Conservation (phyloP, 2,888 invertebrate genomes). For the Furcula furcula region DNA sequence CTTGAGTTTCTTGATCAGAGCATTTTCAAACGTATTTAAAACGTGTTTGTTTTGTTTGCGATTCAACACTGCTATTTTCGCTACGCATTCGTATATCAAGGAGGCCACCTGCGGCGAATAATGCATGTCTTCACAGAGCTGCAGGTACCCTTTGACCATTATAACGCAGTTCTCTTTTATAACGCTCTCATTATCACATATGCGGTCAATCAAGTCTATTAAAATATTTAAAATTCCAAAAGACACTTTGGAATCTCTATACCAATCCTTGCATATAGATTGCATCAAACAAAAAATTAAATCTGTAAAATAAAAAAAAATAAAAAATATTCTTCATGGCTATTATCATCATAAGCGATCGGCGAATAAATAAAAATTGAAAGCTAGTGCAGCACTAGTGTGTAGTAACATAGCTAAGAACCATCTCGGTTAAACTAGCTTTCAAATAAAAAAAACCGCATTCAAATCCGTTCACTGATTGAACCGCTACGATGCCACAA, state of each 20-base stretch:
- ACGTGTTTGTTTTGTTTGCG: slow-evolving; percentile 33
- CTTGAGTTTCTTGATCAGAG: slow-evolving; percentile 48
- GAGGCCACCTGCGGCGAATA: slow-evolving; percentile 64
- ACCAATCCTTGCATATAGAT: slow-evolving; percentile 61
- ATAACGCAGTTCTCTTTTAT: slow-evolving; percentile 67
- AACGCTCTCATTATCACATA: slow-evolving; percentile 48
- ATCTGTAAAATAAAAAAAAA: slow-evolving; percentile 36
- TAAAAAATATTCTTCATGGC: too few species aligned
- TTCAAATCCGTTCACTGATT: too few species aligned
- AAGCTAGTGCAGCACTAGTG: too few species aligned
- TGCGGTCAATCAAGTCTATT: slow-evolving; percentile 48
- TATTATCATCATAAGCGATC: too few species aligned
- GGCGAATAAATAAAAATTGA: too few species aligned
- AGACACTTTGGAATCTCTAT: slow-evolving; percentile 57
- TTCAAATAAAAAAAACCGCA: too few species aligned
- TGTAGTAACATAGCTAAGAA: too few species aligned
- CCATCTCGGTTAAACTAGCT: too few species aligned
- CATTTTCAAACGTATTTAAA: slow-evolving; percentile 43
- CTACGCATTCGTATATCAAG: slow-evolving; percentile 65
- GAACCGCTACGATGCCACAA: too few species aligned
- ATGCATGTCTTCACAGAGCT: slow-evolving; percentile 54
- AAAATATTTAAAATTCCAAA: slow-evolving; percentile 52
- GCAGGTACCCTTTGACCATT: slow-evolving; percentile 65
- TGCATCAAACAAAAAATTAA: slow-evolving; percentile 60
- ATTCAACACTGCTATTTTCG: slow-evolving; percentile 53